Conservation (phyloP, 2,888 invertebrate species). For the Pandemis heparana region DNA sequence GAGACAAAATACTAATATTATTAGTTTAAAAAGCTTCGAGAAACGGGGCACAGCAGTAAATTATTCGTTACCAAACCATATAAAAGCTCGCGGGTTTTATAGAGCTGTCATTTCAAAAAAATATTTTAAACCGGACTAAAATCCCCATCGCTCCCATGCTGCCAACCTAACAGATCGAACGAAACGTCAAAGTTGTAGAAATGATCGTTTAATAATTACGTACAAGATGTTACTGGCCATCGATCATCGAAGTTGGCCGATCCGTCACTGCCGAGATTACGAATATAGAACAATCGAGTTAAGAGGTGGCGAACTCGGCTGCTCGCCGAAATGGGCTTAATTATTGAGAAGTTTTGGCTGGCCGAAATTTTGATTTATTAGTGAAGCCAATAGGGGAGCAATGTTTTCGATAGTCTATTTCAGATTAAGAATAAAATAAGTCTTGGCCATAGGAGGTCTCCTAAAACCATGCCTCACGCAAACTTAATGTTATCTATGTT, state of each 20-base stretch:
- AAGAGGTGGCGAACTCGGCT: constrained; percentile 28
- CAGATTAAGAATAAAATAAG: background rate
- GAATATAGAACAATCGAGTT: constrained; percentile 39
- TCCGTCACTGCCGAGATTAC: constrained; percentile 41
- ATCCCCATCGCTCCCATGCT: background rate
- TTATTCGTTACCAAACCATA: no score
- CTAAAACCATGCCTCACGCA: no score
- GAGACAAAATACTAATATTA: no score
- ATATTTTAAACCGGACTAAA: background rate
- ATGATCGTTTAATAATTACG: constrained; percentile 39
- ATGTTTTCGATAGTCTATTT: background rate
- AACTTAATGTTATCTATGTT: no score
- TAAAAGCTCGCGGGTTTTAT: no score
- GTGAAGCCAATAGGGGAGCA: background rate
- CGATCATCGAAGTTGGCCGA: constrained; percentile 38
- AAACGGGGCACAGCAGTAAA: no score
- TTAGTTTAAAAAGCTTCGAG: no score
- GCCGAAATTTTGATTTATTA: constrained; percentile 32
- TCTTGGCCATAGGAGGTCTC: background rate
- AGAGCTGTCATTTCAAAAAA: background rate
- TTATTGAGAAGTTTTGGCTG: constrained; percentile 30
- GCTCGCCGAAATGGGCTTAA: constrained; percentile 22
- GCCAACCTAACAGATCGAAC: constrained; percentile 31
- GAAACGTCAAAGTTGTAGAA: constrained; percentile 35
- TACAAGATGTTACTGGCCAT: constrained; percentile 41